Percentiles rank a stretch among this genome's conserved stretches.
Evolutionary conservation across 2,797 vertebrate genomes (phyloP).

Genomic region (Lepilemur ruficaudatus): DNA sequence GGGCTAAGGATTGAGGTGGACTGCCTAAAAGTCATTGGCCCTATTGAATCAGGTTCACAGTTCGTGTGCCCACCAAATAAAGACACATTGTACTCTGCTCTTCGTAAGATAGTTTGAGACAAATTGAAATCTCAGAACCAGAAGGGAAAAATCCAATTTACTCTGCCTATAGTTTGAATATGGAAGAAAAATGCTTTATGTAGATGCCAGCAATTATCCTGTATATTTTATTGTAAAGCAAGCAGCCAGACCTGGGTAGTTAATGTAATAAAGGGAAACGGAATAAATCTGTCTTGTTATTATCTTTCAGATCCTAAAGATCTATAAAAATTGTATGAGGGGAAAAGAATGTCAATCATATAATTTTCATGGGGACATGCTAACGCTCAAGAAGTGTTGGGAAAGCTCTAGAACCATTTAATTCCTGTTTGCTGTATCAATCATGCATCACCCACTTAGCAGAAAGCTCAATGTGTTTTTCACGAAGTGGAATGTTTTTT

Average conservation of each 20-base stretch:
- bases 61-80: background rate
- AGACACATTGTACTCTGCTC: background rate
- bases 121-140: slow-evolving; percentile 49
- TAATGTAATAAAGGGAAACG: slow-evolving; percentile 67
- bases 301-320: slow-evolving; percentile 54
- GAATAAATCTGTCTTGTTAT: slow-evolving; percentile 70
- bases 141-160: slow-evolving; percentile 49
- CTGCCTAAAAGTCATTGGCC: background rate
- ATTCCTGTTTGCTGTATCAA: background rate
- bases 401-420: background rate
- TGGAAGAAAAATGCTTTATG: slow-evolving; percentile 49
- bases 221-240: slow-evolving; percentile 50
- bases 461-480: background rate
- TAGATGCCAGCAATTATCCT: slow-evolving; percentile 70
- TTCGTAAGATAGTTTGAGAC: slow-evolving; percentile 51
- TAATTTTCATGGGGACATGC: slow-evolving; percentile 53
- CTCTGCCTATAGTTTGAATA: slow-evolving; percentile 59
- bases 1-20: background rate
- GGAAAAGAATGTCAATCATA: slow-evolving; percentile 51
- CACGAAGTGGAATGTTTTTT: background rate
- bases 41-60: background rate
- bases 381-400: slow-evolving; percentile 21
- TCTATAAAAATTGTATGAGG: background rate
- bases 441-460: background rate
- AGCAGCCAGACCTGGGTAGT: slow-evolving; percentile 58